A percentile compares a stretch with the other conserved stretches of the same genome.
These are phyloP conservation scores for Aulostomus chinensis DNA, from an alignment of 2,797 vertebrate genomes.

Conservation along the genomic window DNA sequence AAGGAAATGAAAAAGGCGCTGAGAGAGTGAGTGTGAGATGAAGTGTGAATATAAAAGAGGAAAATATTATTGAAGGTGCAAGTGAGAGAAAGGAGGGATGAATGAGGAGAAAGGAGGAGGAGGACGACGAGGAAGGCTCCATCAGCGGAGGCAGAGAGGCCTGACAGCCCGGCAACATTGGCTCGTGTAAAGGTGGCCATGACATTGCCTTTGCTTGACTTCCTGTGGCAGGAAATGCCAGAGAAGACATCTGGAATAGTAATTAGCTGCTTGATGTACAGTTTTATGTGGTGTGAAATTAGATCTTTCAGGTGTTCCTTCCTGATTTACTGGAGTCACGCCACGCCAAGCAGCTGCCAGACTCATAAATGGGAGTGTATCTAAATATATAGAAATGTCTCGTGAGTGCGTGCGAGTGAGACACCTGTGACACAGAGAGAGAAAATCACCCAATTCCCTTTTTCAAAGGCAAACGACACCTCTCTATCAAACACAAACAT, in stretches of 20 bases:
- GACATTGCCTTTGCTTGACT: slow-evolving; percentile 20
- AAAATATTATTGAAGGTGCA: slow-evolving; percentile 5
- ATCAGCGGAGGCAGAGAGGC: no score
- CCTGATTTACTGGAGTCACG: slow-evolving; percentile 43
- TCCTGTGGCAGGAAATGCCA: slow-evolving; percentile 13
- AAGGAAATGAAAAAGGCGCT: slow-evolving; percentile 38
- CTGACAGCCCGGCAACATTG: no score
- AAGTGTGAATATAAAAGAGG: slow-evolving; percentile 35
- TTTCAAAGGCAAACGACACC: slow-evolving; percentile 39
- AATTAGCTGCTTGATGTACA: slow-evolving; percentile 58
- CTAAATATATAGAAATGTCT: no score
- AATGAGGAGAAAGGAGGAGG: no score
- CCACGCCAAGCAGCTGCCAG: slow-evolving; percentile 28
- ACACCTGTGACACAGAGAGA: slow-evolving; percentile 49
- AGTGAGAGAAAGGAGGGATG: slow-evolving; percentile 2
- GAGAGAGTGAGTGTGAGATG: slow-evolving; percentile 14
- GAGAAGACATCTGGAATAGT: slow-evolving; percentile 26
- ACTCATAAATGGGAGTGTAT: slow-evolving; percentile 20
- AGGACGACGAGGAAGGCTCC: slow-evolving; percentile 8
- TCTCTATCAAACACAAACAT: slow-evolving; percentile 62
- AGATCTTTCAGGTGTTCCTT: slow-evolving; percentile 46
- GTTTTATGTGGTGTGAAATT: slow-evolving; percentile 66
- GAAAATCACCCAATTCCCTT: slow-evolving; percentile 60
- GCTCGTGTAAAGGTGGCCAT: slow-evolving; percentile 15
- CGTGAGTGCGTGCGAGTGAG: no score